Percentiles rank a stretch among this genome's conserved stretches.
Conservation (phyloP, 1,140 invertebrate genomes). For the Drosophila novamexicana region DNA sequence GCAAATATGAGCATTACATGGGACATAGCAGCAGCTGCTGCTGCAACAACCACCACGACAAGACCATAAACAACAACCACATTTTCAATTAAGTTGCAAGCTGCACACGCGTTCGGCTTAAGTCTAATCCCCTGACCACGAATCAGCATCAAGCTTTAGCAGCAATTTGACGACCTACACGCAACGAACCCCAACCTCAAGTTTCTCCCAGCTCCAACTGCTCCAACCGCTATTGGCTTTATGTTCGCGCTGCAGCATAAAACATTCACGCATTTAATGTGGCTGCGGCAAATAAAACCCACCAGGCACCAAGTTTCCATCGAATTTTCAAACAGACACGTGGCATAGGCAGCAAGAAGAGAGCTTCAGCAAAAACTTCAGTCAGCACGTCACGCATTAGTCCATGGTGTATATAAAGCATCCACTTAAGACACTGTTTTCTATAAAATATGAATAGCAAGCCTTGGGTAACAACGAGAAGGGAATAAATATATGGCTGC, state of each 20-base stretch:
- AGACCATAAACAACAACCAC: conserved; percentile 11
- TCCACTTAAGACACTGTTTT: not conserved
- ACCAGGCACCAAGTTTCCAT: conserved; percentile 32
- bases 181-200: not conserved
- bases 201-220: not conserved
- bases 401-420: not conserved
- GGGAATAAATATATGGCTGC: not conserved
- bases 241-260: conserved; percentile 24
- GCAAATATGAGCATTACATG: not conserved
- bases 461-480: not conserved
- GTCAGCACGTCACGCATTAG: not conserved
- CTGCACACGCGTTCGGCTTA: conserved; percentile 47
- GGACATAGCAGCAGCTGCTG: not conserved
- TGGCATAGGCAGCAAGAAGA: too few relatives aligned
- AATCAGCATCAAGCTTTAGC: conserved; percentile 20
- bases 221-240: not conserved
- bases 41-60: conserved; percentile 2
- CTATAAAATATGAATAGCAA: not conserved
- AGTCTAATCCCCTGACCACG: conserved; percentile 59
- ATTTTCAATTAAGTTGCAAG: conserved; percentile 75
- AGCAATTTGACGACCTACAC: conserved; percentile 32
- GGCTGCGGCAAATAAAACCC: not conserved
- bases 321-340: conserved; percentile 17
- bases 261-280: conserved; percentile 41
- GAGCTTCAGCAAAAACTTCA: not conserved